These are phyloP conservation scores for Microctonus aethiopoides DNA, from an alignment of 2,888 invertebrate species.

Conservation along the genomic window DNA sequence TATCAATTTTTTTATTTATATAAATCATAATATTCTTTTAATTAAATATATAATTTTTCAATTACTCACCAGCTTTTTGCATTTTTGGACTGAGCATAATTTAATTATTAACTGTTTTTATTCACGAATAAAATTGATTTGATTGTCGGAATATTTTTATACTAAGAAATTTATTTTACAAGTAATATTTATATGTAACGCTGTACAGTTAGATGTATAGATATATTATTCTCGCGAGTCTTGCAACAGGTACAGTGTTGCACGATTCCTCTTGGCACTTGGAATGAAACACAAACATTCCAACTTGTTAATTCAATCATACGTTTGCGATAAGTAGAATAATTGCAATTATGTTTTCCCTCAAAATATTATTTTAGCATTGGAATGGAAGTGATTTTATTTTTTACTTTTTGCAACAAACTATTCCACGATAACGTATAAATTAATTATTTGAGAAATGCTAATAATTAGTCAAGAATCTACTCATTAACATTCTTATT, in stretches of 20 bases:
- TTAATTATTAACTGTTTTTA: background rate
- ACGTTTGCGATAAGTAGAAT: no score
- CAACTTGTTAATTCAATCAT: background rate
- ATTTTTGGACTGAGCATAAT: conserved; percentile 84
- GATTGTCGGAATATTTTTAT: conserved; percentile 7
- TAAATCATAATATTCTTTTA: background rate
- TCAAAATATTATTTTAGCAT: background rate
- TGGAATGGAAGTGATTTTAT: no score
- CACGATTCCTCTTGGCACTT: background rate
- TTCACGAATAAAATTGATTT: background rate
- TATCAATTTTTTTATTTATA: background rate
- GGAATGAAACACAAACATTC: background rate
- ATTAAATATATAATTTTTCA: background rate
- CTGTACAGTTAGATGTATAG: background rate
- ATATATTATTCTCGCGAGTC: background rate
- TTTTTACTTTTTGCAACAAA: no score
- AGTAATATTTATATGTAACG: background rate
- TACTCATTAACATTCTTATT: no score
- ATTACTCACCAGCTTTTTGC: conserved; percentile 74
- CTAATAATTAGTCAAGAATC: no score
- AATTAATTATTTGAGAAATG: no score
- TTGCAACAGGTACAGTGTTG: conserved; percentile 13
- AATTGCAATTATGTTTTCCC: background rate
- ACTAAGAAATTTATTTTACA: background rate
- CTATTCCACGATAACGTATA: no score